These are phyloP conservation scores for Hemibagrus wyckioides DNA, from an alignment of 2,113 vertebrate species.

Conservation along the genomic window DNA sequence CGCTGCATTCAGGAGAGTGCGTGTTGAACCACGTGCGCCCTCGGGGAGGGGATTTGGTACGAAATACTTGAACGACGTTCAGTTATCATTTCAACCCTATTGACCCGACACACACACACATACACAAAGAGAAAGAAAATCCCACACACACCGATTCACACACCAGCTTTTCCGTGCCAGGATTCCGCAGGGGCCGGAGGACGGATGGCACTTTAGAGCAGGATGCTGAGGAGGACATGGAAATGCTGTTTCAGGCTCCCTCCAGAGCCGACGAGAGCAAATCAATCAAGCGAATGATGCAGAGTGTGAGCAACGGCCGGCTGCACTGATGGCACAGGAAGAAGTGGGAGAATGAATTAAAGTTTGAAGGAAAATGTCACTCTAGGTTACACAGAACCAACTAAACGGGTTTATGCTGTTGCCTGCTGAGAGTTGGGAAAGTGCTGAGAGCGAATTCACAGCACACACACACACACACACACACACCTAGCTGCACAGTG, in stretches of 20 bases:
- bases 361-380: constrained; percentile 90
- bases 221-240: constrained; percentile 55
- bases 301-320: constrained; percentile 78
- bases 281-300: constrained; percentile 88
- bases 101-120: constrained; percentile 38
- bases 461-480: constrained; percentile 18
- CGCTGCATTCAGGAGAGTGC: constrained; percentile 22
- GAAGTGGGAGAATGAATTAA: constrained; percentile 90
- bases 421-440: constrained; percentile 74
- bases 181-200: constrained; percentile 56
- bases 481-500: not conserved
- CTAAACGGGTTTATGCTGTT: constrained; percentile 77
- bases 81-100: constrained; percentile 40
- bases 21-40: constrained; percentile 20
- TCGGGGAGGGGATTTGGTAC: constrained; percentile 27
- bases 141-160: constrained; percentile 24
- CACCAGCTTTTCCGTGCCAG: constrained; percentile 26
- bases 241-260: constrained; percentile 73
- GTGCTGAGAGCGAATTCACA: constrained; percentile 76
- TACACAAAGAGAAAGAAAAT: not conserved
- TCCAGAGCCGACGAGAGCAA: constrained; percentile 66
- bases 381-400: constrained; percentile 81
- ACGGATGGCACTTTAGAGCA: constrained; percentile 64
- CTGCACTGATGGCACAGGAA: constrained; percentile 85
- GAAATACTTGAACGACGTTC: constrained; percentile 46